Base-by-base conservation (phyloP, 2,797 vertebrate genomes). In the Acridotheres tristis region DNA sequence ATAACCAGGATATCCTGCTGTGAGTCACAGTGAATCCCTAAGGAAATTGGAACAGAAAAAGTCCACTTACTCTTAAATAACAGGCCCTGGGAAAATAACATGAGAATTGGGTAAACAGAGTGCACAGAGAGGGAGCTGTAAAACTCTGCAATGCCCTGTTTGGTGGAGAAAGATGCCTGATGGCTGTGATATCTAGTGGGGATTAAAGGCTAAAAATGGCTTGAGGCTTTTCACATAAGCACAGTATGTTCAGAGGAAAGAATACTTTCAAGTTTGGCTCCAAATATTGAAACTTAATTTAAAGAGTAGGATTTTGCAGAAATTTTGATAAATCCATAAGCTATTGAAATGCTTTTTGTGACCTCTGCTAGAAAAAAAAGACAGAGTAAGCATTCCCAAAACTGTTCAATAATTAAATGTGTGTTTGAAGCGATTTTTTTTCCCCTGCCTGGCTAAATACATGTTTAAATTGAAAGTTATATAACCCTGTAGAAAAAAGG, bases 131-230 rank as follows among this genome's bases (percentile, higher is more conserved):
- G 81, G 76, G 85, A 91, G 83, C 65, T 51, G 81, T 78, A 96
- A 89, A 96, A 93, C 54, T 26, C 89, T 40, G 54, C 86, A 96
- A 74, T 62, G 77, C 85, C 75, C 73, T 94, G 36, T 89, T 81
- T 47, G 84, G 53, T 62, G 40, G 59, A 90, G 67, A 83, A 71
- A 48, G 40, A 61, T 78, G 90, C 81, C 57, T 93, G 90, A 96
- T 88, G 84, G 90, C 88, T 93, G 73, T 94, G 94, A 85, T 96
- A 96, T 83, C 91, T 97, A 88, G 42, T 89, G 94, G 81, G 82
- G 89, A 97, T 96, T 97, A 97, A 96, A 94, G 69, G 79, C 94
- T 97, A 96, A 97, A 97, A 98, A 97, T 91, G 97, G 95, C 81
- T 94, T 61, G 55, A 90, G 88, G 93, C 84, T 95, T 90, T 97